Evolutionary conservation across 1,140 invertebrate species (phyloP), one percentile per base, ranked within the genome.

Genomic region (Drosophila trapezifrons): DNA sequence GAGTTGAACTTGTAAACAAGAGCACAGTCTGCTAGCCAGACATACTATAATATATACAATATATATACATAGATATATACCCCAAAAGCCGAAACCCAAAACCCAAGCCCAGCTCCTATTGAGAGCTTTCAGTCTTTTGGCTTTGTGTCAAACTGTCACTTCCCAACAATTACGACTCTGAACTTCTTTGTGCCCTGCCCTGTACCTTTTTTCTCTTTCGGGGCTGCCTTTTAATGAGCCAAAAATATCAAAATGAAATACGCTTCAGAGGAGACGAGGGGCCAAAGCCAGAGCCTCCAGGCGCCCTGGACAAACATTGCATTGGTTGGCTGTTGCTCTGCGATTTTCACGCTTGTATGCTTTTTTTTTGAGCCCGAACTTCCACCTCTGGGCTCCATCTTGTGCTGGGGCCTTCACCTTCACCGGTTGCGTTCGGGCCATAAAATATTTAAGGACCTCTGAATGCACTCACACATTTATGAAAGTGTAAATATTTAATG

Each of bases 401-500:
- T 54, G 27, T 47, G 35, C 40, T 37, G 64, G 67, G 46, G 57
- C 56, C 67, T 84, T 77, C 69, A 38, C 37, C 79, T 76, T 76
- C 69, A 74, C 67, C 75, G 71, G 80, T 80, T 51, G 78, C 54
- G 62, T 51, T 66, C 40, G 66, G 58, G 75, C 62, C 67, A 71
- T 86, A 76, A 86, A 87, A 86, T 86, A 86, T 86, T 86, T 89
- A 86, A 74, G 72, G 71, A 77, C 79, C 82, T 76, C 62, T 73
- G 83, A 87, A 86, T 86, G 83, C 83, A 87, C 83, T 86, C 84
- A 86, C 83, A 87, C 83, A 86, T 86, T 86, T 86, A 86, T 86
- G 83, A 86, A 86, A 86, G 83, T 87, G 79, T 86, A 87, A 86
- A 86, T 86, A 86, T 86, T 86, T 86, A 86, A 86, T 86, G 83